Evolutionary conservation across 2,888 invertebrate species (phyloP).

Genomic region (Spisula solida): DNA sequence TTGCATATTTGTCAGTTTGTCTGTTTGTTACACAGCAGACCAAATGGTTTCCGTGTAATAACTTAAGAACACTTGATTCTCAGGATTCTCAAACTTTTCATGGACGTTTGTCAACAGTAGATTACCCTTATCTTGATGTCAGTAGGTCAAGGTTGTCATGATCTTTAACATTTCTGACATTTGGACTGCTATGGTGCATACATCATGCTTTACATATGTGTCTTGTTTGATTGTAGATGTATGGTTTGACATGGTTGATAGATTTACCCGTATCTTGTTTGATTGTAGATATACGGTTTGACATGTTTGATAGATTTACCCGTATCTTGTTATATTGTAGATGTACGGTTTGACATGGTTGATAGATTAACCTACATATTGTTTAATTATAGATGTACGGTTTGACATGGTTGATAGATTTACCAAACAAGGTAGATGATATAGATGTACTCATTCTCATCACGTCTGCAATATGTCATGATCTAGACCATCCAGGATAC

Average conservation of each 20-base stretch:
- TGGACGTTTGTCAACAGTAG: too few species aligned
- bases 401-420: slow-evolving; percentile 92
- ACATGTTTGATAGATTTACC: slow-evolving; percentile 92
- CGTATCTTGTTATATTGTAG: slow-evolving; percentile 88
- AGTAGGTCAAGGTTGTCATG: background rate
- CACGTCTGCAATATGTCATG: slow-evolving; percentile 87
- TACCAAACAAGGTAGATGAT: slow-evolving; percentile 91
- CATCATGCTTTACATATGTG: too few species aligned
- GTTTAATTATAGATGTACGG: slow-evolving; percentile 92
- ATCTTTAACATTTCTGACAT: background rate
- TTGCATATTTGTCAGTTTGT: too few species aligned
- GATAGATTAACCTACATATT: slow-evolving; percentile 90
- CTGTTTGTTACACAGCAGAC: too few species aligned
- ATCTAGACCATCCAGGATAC: slow-evolving; percentile 87
- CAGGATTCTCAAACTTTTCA: too few species aligned
- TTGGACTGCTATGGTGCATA: too few species aligned
- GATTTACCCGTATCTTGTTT: slow-evolving; percentile 89
- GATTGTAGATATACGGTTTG: slow-evolving; percentile 93
- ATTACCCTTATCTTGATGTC: background rate
- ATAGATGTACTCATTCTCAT: slow-evolving; percentile 91
- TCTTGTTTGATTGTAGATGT: slow-evolving; percentile 90
- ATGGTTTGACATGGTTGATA: slow-evolving; percentile 93
- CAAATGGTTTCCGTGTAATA: too few species aligned
- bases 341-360: slow-evolving; percentile 94
- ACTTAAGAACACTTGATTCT: too few species aligned